Evolutionary conservation across 2,888 invertebrate genomes (phyloP), one percentile per base, ranked within the genome.

Genomic region (Steromphala cineraria): DNA sequence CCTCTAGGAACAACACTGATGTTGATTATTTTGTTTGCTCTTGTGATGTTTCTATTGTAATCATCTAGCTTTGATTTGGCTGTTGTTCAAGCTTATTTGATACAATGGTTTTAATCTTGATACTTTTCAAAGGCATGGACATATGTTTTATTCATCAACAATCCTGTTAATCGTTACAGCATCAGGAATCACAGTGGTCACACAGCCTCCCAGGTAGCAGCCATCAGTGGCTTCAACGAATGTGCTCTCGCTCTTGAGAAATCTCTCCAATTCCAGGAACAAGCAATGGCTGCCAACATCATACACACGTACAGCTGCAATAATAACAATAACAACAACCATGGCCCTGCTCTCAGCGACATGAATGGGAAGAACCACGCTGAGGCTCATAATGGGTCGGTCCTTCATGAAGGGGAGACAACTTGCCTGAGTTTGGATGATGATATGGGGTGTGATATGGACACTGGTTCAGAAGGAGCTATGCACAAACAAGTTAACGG

Each of bases 201-300:
- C 53, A 88, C 88, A 46, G 85, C 92, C 8, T 82, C 86, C 67
- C 84, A 91, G 75, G 84, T 92, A 5, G 92, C 92, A 7, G 77
- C 81, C 15, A 80, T 80, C 7, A 87, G 87, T 80, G 90, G 89
- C 0, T 84, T 87, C 80, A 67, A 62, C 0, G 89, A 91, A 28
- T 91, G 91, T 86, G 88, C 88, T 7, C 81, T 80, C 31, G 89
- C 88, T 82, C 83, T 92, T 21, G 88, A 89, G 56, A 84, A 85
- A 52, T 87, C 88, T 24, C 67, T 83, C 55, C 80, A 86, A 77
- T 80, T 87, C 15, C 89, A 89, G 81, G 67, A 79, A 8, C 76
- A 76, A 31, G 24, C 53, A 53, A 53, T 53, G 36, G 52, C 71
- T 10, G 71, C 53, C 76, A 76, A 76, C 55, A 55, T 53, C 55